Evolutionary conservation across 2,797 vertebrate genomes (phyloP), one percentile per base, ranked within the genome.

Genomic region (Chromobotia macracanthus): DNA sequence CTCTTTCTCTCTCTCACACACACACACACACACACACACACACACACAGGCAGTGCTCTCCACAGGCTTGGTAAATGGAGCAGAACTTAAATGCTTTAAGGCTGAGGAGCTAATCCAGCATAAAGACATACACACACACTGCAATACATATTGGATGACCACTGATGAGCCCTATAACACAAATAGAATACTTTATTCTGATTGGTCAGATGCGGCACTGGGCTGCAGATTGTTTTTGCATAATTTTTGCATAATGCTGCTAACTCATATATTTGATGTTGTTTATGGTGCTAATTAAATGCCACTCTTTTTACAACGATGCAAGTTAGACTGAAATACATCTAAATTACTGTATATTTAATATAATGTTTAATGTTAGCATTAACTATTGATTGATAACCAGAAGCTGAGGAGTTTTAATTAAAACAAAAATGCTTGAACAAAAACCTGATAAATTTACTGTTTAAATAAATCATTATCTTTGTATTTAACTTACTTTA

Each of bases 21-120:
- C 71, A 71, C 56, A 38, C 74, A 46, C 72, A 31, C 58, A 74
- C 80, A 50, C 64, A 80, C 80, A 84, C 77, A 51, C 56, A 77
- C 48, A 78, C 55, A 78, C 38, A 83, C 77, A 69, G 60, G 84
- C 83, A 82, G 81, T 85, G 87, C 89, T 77, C 66, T 75, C 64
- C 68, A 82, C 77, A 82, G 74, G 55, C 79, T 77, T 80, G 82
- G 72, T 91, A 94, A 94, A 94, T 93, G 93, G 92, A 91, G 91
- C 93, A 92, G 91, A 93, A 94, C 89, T 87, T 90, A 93, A 92
- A 90, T 90, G 89, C 91, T 94, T 93, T 92, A 92, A 93, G 91
- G 92, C 90, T 82, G 85, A 85, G 80, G 87, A 88, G 90, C 90
- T 93, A 93, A 94, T 93, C 90, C 91, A 92, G 90, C 92, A 85